Conservation (phyloP, 2,888 invertebrate genomes). For the Agrochola circellaris region DNA sequence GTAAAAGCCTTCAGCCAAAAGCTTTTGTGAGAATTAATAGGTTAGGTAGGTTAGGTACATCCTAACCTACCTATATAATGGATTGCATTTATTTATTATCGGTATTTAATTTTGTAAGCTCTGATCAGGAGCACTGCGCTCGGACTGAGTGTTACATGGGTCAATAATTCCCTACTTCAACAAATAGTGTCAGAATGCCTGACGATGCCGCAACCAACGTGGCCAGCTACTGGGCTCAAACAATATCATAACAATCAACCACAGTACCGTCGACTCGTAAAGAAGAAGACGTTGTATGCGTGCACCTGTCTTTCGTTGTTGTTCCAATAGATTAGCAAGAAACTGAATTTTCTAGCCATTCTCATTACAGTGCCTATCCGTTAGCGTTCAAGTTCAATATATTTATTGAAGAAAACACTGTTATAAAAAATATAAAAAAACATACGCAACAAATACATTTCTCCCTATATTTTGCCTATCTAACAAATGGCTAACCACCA, state of each 20-base stretch:
- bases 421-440: neutral
- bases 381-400: neutral
- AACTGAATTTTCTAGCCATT: neutral
- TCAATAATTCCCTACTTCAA: too few relatives aligned
- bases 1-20: neutral
- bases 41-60: too few relatives aligned
- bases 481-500: conserved; percentile 13
- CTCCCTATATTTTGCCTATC: neutral
- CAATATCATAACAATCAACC: too few relatives aligned
- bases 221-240: too few relatives aligned
- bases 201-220: too few relatives aligned
- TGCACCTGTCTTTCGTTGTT: neutral
- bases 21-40: neutral
- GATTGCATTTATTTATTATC: neutral
- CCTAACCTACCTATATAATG: neutral
- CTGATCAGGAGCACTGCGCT: too few relatives aligned
- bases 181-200: too few relatives aligned
- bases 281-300: too few relatives aligned
- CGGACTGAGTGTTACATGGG: too few relatives aligned
- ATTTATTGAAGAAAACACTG: neutral
- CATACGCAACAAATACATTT: neutral
- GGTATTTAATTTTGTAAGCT: too few relatives aligned
- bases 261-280: too few relatives aligned
- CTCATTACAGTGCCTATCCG: neutral
- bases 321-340: neutral